These are phyloP conservation scores for Heterotis niloticus DNA, from an alignment of 2,113 vertebrate species.

Conservation along the genomic window DNA sequence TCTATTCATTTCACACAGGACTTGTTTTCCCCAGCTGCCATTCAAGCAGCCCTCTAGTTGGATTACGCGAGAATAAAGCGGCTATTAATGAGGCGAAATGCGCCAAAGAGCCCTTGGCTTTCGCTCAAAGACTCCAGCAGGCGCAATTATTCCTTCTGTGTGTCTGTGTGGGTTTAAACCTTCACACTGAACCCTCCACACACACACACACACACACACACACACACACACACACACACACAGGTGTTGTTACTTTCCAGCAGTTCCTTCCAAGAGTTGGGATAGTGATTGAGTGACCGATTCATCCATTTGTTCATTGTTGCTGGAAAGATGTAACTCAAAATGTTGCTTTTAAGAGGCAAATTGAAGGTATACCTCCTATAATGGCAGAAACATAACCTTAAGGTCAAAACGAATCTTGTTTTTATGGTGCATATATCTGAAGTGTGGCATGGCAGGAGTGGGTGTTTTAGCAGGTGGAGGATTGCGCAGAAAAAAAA, in stretches of 20 bases:
- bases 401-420: not conserved
- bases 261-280: no score
- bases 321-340: not conserved
- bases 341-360: not conserved
- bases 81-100: constrained; percentile 19
- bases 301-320: not conserved
- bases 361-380: no score
- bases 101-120: constrained; percentile 14
- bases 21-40: constrained; percentile 15
- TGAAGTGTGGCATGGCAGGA: no score
- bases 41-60: not conserved
- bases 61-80: constrained; percentile 4
- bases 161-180: not conserved
- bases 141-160: constrained; percentile 10
- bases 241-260: not conserved
- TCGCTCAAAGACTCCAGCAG: not conserved
- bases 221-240: no score
- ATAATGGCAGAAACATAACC: not conserved
- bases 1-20: constrained; percentile 13
- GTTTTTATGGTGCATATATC: no score
- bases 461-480: no score
- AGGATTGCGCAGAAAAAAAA: no score
- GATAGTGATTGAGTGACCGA: no score
- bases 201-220: no score
- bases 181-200: not conserved